Conservation (phyloP, 2,888 invertebrate genomes). For the Keiferia lycopersicella region DNA sequence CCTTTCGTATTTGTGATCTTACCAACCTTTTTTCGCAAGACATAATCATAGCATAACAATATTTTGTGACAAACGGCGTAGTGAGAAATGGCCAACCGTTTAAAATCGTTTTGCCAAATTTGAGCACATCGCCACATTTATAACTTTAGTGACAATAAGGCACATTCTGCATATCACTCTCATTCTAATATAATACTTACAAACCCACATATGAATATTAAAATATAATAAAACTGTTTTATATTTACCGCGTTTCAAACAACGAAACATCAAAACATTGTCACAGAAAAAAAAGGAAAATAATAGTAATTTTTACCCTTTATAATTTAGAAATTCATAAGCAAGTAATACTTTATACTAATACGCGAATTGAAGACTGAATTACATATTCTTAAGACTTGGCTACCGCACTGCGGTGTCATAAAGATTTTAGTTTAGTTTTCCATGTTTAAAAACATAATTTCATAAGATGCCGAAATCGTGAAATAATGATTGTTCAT, state of each 20-base stretch:
- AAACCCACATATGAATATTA: constrained; percentile 52
- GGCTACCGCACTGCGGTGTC: not conserved
- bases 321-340: constrained; percentile 13
- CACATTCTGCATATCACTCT: constrained; percentile 63
- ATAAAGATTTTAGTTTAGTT: not conserved
- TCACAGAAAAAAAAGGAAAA: not conserved
- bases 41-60: not conserved
- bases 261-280: constrained; percentile 45
- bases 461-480: not conserved
- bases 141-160: constrained; percentile 53
- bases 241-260: constrained; percentile 29
- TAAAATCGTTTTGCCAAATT: not conserved
- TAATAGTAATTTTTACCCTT: not conserved
- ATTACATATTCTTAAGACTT: not conserved
- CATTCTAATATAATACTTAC: constrained; percentile 59
- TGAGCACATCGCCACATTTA: not conserved
- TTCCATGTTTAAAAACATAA: not conserved
- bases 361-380: not conserved
- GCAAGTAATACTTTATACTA: not conserved
- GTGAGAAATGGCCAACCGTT: not conserved
- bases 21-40: not conserved
- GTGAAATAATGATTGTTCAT: constrained; percentile 44
- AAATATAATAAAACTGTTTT: too few species aligned
- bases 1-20: not conserved
- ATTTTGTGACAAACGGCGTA: constrained; percentile 34